Evolutionary conservation across 1,140 invertebrate species (phyloP).

Genomic region (Platyura marginata): DNA sequence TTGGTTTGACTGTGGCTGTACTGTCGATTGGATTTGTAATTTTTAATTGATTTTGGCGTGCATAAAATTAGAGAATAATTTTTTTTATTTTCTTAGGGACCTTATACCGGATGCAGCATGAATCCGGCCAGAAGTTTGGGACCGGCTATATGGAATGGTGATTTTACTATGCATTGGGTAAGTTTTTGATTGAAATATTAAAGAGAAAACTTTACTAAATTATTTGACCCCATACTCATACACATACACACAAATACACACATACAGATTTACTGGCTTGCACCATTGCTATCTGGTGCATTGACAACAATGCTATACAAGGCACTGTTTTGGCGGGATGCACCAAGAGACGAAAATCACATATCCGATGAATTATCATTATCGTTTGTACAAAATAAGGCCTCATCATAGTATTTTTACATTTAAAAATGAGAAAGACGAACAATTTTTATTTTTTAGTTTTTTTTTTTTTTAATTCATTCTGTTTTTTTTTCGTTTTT

Average conservation of each 20-base stretch:
- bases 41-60: neutral
- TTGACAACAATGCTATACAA: constrained; percentile 40
- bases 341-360: neutral
- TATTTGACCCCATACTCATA: neutral
- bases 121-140: constrained; percentile 64
- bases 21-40: constrained; percentile 17
- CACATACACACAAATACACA: too few relatives aligned
- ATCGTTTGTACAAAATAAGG: too few relatives aligned
- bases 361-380: too few relatives aligned
- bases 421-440: too few relatives aligned
- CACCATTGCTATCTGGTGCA: constrained; percentile 37
- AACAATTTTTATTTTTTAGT: neutral
- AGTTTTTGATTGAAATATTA: constrained; percentile 10
- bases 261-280: constrained; percentile 56
- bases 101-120: constrained; percentile 60
- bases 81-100: constrained; percentile 29
- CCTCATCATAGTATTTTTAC: too few relatives aligned
- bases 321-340: constrained; percentile 28
- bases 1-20: constrained; percentile 39
- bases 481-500: too few relatives aligned
- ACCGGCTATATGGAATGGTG: constrained; percentile 48
- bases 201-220: neutral
- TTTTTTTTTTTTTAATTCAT: too few relatives aligned
- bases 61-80: neutral
- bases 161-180: constrained; percentile 57